Percentiles rank a stretch among this genome's conserved stretches.
Conservation (phyloP, 2,113 vertebrate species). For the Rhea pennata region DNA sequence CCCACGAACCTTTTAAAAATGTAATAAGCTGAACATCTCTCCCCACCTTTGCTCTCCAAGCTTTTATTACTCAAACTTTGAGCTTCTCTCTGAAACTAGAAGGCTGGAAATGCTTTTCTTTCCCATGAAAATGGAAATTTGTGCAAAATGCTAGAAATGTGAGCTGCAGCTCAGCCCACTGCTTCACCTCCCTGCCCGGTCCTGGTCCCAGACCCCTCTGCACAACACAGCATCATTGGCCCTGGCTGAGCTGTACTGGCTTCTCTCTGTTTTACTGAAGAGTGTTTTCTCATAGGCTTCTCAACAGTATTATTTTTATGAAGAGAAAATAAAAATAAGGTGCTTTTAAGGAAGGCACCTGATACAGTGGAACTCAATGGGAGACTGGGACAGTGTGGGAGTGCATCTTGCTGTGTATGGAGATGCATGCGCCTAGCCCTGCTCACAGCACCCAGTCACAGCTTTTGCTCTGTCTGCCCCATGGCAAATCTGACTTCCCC, state of each 20-base stretch:
- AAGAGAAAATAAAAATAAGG: background rate
- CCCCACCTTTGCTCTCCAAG: background rate
- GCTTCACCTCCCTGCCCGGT: background rate
- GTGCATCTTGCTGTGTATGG: accelerated
- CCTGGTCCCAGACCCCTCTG: accelerated
- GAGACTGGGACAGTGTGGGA: background rate
- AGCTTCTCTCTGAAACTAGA: background rate
- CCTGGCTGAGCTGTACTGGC: background rate
- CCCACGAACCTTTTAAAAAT: background rate
- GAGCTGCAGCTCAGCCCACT: background rate
- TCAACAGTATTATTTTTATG: background rate
- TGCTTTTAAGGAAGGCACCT: background rate
- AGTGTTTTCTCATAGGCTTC: background rate
- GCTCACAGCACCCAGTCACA: accelerated
- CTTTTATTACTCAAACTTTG: background rate
- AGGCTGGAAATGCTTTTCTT: background rate
- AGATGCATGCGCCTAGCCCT: background rate
- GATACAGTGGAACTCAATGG: background rate
- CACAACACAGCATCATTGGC: background rate
- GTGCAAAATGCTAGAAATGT: background rate
- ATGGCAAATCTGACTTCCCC: background rate
- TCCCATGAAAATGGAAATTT: background rate
- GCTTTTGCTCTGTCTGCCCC: background rate
- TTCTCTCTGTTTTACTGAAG: background rate
- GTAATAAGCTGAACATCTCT: background rate